Conservation (phyloP, 2,113 vertebrate species). For the Agapornis roseicollis region DNA sequence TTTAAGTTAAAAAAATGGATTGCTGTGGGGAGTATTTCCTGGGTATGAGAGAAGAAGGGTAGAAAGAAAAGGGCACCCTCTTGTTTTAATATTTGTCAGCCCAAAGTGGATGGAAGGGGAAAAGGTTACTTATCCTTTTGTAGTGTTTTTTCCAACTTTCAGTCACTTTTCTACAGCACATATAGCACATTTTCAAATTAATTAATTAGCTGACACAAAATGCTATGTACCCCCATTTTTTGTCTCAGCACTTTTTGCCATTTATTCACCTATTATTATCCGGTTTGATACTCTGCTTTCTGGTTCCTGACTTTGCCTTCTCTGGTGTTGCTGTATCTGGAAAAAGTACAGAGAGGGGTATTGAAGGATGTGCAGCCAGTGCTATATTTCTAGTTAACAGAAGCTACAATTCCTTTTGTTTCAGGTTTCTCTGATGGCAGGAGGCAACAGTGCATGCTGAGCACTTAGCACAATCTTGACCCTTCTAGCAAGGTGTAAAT, state of each 20-base stretch:
- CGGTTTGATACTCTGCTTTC: background rate
- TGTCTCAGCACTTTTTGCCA: background rate
- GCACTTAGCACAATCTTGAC: slow-evolving; percentile 5
- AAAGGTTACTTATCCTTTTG: background rate
- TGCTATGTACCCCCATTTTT: rapidly evolving
- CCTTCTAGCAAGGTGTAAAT: background rate
- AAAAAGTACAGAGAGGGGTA: background rate
- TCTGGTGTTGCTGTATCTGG: background rate
- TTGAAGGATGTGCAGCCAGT: background rate
- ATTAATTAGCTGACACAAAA: background rate
- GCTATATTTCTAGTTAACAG: background rate
- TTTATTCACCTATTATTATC: background rate
- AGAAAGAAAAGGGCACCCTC: background rate
- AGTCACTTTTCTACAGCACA: background rate
- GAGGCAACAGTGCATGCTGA: background rate
- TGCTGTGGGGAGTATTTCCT: background rate
- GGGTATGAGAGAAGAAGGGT: background rate
- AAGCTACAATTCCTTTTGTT: background rate
- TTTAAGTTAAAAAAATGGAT: background rate
- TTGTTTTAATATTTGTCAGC: background rate
- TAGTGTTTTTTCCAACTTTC: background rate
- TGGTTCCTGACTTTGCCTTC: background rate
- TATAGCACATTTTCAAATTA: background rate
- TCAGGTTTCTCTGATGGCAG: background rate
- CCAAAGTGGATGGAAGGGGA: background rate